phyloP scores from a whole-genome alignment of 2,113 vertebrate genomes.

The Zapornia atra region DNA sequence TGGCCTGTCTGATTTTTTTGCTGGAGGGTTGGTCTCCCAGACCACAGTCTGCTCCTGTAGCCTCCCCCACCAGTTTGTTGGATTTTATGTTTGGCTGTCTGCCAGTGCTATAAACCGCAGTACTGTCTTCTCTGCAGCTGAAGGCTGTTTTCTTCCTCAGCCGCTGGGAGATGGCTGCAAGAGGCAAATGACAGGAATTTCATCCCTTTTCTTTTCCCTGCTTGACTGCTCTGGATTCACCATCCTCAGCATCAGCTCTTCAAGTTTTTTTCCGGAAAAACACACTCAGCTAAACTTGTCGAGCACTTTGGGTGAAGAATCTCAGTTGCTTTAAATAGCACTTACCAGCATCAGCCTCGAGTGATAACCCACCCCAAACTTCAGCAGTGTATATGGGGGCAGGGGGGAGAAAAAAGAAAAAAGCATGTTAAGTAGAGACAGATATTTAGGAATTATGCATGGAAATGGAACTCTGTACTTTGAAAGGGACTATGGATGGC shows the following conservation, averaged over 20 bases:
- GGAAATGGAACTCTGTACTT: background rate
- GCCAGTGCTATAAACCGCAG: slow-evolving; percentile 24
- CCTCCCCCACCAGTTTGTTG: background rate
- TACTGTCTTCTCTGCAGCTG: slow-evolving; percentile 23
- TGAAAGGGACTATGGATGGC: background rate
- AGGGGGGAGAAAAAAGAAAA: no score
- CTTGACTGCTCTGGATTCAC: slow-evolving; percentile 12
- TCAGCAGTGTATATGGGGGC: background rate
- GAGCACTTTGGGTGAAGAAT: background rate
- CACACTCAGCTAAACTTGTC: background rate
- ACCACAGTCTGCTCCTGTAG: background rate
- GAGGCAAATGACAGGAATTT: slow-evolving; percentile 47
- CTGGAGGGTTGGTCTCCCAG: slow-evolving; percentile 1
- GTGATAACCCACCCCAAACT: background rate
- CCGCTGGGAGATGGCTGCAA: background rate
- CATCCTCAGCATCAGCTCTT: background rate
- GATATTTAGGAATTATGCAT: background rate
- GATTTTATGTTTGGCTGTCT: slow-evolving; percentile 17
- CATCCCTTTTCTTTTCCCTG: slow-evolving; percentile 8
- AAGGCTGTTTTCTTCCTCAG: slow-evolving; percentile 46
- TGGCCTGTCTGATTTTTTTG: background rate
- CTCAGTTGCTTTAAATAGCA: background rate
- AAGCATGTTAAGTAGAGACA: background rate
- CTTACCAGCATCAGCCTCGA: background rate
- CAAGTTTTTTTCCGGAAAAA: background rate